Evolutionary conservation across 2,797 vertebrate genomes (phyloP).

Genomic region (Cyprinella venusta): DNA sequence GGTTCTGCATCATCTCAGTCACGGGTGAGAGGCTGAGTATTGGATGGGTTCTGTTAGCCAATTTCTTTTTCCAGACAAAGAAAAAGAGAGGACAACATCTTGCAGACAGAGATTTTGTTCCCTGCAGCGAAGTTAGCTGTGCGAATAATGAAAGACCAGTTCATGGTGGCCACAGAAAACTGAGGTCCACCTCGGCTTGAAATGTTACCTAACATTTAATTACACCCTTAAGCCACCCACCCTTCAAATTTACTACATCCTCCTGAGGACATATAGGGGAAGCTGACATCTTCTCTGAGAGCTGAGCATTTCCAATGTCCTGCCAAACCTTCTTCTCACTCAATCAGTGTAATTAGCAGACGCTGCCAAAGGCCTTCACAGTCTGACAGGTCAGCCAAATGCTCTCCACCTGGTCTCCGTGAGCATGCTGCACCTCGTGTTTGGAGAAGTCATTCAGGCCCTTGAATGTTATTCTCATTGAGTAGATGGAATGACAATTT

Average conservation of each 20-base stretch:
- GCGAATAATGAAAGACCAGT: slow-evolving; percentile 18
- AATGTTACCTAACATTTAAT: slow-evolving; percentile 48
- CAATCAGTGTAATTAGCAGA: slow-evolving; percentile 62
- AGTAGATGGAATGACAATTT: slow-evolving; percentile 55
- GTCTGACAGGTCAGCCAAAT: slow-evolving; percentile 57
- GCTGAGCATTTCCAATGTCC: slow-evolving; percentile 54
- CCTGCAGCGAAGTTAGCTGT: slow-evolving; percentile 25
- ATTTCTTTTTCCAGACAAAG: slow-evolving; percentile 38
- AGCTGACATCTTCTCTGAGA: slow-evolving; percentile 36
- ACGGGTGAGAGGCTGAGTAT: slow-evolving; percentile 43
- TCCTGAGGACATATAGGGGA: slow-evolving; percentile 52
- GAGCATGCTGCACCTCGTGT: slow-evolving; percentile 48
- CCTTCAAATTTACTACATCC: slow-evolving; percentile 56
- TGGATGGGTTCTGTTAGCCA: slow-evolving; percentile 40
- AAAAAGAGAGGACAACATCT: slow-evolving; percentile 14
- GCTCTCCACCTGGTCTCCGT: slow-evolving; percentile 54
- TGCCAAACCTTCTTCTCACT: slow-evolving; percentile 60
- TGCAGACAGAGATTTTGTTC: slow-evolving; percentile 10
- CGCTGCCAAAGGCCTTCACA: slow-evolving; percentile 56
- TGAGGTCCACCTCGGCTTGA: slow-evolving; percentile 43
- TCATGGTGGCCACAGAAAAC: slow-evolving; percentile 33
- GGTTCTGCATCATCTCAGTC: slow-evolving; percentile 58
- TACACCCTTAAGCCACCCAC: slow-evolving; percentile 51
- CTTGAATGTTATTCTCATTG: slow-evolving; percentile 59
- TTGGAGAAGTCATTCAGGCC: slow-evolving; percentile 60